phyloP scores from a whole-genome alignment of 2,113 vertebrate species.

The Catagonus wagneri region DNA sequence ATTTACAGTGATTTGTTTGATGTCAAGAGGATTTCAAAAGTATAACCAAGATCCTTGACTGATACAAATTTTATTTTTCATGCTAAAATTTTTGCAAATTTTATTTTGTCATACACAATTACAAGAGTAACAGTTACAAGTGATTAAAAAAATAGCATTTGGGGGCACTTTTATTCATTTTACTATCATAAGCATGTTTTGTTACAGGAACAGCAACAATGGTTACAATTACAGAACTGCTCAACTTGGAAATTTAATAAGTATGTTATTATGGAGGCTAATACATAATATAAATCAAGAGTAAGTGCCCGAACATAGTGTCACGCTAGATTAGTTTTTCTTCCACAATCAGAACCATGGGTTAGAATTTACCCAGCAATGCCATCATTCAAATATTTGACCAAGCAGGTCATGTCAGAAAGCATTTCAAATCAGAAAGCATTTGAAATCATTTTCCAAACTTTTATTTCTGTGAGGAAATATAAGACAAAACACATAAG shows the following conservation, averaged over 20 bases:
- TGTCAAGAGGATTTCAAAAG: constrained; percentile 53
- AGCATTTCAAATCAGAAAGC: constrained; percentile 14
- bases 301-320: not conserved
- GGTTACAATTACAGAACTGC: constrained; percentile 73
- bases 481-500: constrained; percentile 28
- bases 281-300: constrained; percentile 51
- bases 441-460: constrained; percentile 48
- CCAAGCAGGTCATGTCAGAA: not conserved
- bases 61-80: constrained; percentile 85
- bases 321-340: constrained; percentile 41
- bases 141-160: constrained; percentile 88
- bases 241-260: constrained; percentile 23
- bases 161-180: constrained; percentile 83
- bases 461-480: constrained; percentile 43
- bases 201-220: constrained; percentile 77
- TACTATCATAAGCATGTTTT: constrained; percentile 79
- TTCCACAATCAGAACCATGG: not conserved
- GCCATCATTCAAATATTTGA: constrained; percentile 25
- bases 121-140: constrained; percentile 83
- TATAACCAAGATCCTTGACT: constrained; percentile 60
- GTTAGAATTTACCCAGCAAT: constrained; percentile 5
- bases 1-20: not conserved
- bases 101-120: constrained; percentile 83
- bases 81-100: constrained; percentile 84
- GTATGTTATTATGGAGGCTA: not conserved